phyloP scores from a whole-genome alignment of 1,140 invertebrate genomes.

The Trichonephila inaurata region DNA sequence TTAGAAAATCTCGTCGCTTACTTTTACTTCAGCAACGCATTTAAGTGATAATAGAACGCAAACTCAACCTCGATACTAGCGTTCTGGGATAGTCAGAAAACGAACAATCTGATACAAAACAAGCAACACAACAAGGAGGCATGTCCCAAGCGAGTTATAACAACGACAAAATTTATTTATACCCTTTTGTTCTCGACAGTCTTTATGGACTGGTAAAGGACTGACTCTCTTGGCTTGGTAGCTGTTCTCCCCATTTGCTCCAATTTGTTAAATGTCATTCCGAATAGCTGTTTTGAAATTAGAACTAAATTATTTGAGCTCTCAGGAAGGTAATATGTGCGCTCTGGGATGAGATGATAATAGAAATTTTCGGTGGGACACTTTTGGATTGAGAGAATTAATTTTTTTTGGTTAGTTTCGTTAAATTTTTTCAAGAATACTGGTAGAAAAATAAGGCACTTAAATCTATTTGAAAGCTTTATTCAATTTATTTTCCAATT shows the following conservation, averaged over 20 bases:
- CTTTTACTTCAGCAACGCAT: neutral
- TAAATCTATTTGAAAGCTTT: conserved; percentile 25
- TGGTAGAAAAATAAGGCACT: neutral
- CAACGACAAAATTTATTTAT: conserved; percentile 36
- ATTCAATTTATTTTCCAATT: neutral
- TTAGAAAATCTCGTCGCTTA: neutral
- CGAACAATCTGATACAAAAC: conserved; percentile 16
- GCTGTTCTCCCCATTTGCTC: neutral
- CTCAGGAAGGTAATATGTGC: neutral
- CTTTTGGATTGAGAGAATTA: neutral
- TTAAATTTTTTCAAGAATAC: neutral
- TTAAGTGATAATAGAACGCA: conserved; percentile 31
- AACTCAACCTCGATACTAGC: neutral
- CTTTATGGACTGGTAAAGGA: neutral
- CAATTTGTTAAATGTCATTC: conserved; percentile 35
- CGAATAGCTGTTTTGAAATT: conserved; percentile 20
- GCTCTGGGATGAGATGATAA: neutral
- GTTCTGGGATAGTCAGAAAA: neutral
- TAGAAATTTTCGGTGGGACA: neutral
- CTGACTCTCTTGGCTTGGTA: neutral
- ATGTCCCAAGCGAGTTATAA: conserved; percentile 5
- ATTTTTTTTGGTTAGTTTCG: neutral
- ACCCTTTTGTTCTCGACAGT: neutral
- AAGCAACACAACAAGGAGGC: neutral
- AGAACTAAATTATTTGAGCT: conserved; percentile 31